Conservation (phyloP, 2,888 invertebrate genomes). For the Muschampia plurimacula region DNA sequence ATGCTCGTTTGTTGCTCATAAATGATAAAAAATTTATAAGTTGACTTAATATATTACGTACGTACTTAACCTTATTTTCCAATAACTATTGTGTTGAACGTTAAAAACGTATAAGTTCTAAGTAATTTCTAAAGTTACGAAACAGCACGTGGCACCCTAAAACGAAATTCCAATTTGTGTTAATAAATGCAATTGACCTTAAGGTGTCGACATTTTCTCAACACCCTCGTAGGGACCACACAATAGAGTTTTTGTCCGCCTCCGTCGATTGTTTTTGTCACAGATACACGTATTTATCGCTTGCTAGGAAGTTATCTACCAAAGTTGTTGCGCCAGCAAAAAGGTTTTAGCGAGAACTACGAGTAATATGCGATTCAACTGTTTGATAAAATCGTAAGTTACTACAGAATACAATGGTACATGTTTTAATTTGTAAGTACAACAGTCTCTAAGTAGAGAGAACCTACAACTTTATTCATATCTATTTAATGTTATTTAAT, state of each 20-base stretch:
- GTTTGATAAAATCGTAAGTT: neutral
- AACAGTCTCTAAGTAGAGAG: too few species aligned
- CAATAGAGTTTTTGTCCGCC: conserved; percentile 40
- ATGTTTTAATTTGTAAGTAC: too few species aligned
- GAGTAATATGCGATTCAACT: neutral
- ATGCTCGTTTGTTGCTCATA: too few species aligned
- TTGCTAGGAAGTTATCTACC: conserved; percentile 40
- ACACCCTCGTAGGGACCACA: conserved; percentile 38
- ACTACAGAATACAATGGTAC: neutral
- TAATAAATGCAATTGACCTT: conserved; percentile 40
- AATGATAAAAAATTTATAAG: too few species aligned
- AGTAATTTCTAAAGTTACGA: neutral
- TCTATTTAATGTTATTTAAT: too few species aligned
- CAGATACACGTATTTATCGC: conserved; percentile 25
- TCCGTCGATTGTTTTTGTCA: conserved; percentile 39
- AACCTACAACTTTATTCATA: too few species aligned
- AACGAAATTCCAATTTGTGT: conserved; percentile 29
- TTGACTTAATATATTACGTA: too few species aligned
- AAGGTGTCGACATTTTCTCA: conserved; percentile 40
- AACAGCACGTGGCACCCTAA: conserved; percentile 2
- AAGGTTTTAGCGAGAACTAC: neutral
- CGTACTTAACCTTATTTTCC: too few species aligned
- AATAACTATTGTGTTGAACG: too few species aligned
- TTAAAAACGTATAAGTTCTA: too few species aligned
- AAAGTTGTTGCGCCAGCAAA: conserved; percentile 10